Conservation (phyloP, 2,113 vertebrate species). For the Halcyon senegalensis region DNA sequence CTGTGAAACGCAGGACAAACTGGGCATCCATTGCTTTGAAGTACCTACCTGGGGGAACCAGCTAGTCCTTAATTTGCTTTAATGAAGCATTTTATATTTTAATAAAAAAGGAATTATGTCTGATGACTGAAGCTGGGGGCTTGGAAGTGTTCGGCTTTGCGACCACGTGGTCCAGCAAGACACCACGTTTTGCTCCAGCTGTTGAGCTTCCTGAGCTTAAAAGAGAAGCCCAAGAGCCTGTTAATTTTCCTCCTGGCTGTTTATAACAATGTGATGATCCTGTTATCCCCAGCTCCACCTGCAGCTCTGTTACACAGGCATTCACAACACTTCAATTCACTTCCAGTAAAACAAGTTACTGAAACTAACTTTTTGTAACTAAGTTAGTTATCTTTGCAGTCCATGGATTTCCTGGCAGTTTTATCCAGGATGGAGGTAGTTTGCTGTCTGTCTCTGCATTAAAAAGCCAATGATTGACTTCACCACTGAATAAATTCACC, state of each 20-base stretch:
- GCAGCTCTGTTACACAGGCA: neutral
- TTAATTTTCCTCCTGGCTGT: constrained; percentile 39
- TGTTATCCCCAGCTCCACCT: constrained; percentile 16
- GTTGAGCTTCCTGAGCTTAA: neutral
- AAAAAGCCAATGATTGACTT: neutral
- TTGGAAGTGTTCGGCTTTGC: neutral
- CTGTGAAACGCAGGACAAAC: neutral
- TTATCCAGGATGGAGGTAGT: neutral
- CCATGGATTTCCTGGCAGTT: neutral
- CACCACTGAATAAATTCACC: neutral
- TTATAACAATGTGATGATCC: constrained; percentile 29
- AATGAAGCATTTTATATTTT: constrained; percentile 30
- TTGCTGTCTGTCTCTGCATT: neutral
- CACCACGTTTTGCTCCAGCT: neutral
- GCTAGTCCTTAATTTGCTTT: constrained; percentile 25
- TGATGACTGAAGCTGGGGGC: neutral
- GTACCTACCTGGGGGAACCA: neutral
- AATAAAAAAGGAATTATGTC: constrained; percentile 50
- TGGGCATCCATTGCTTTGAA: neutral
- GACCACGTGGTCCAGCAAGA: neutral
- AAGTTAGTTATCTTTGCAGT: neutral
- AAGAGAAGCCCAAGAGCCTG: neutral
- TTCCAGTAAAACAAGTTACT: neutral
- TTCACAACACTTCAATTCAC: constrained; percentile 11
- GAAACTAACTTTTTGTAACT: neutral